Percentiles rank a stretch among this genome's conserved stretches.
Conservation (phyloP, 2,113 vertebrate species). For the Oncorhynchus nerka region DNA sequence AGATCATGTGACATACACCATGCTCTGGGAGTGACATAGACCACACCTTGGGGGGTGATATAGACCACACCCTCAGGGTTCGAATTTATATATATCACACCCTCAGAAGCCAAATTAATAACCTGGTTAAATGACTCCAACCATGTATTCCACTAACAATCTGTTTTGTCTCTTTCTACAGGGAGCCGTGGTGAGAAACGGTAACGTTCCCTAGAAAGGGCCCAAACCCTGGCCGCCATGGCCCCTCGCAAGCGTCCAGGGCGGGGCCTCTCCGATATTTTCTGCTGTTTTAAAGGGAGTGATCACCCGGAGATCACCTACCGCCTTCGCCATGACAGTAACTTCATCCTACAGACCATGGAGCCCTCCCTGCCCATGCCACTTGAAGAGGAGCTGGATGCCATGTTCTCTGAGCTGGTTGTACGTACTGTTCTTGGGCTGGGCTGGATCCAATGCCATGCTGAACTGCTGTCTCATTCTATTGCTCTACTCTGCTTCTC, state of each 20-base stretch:
- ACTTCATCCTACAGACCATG: conserved; percentile 76
- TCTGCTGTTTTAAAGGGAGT: conserved; percentile 86
- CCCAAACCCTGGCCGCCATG: conserved; percentile 67
- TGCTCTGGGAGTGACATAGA: too few species aligned
- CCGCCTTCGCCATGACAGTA: conserved; percentile 82
- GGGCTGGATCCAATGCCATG: neutral
- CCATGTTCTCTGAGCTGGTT: conserved; percentile 90
- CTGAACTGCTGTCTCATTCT: neutral
- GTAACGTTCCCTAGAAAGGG: conserved; percentile 1
- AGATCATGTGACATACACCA: too few species aligned
- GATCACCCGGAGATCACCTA: conserved; percentile 89
- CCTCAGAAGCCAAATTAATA: too few species aligned
- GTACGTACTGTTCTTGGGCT: conserved; percentile 67
- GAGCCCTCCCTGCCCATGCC: conserved; percentile 85
- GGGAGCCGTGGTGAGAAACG: neutral
- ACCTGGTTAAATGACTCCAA: too few species aligned
- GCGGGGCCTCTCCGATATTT: conserved; percentile 79
- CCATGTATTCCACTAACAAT: neutral
- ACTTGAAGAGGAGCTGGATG: conserved; percentile 81
- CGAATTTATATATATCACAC: too few species aligned
- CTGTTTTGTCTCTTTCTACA: neutral
- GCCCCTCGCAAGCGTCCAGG: conserved; percentile 81
- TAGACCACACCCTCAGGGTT: too few species aligned
- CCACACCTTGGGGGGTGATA: too few species aligned
- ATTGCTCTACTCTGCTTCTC: neutral